Evolutionary conservation across 2,797 vertebrate genomes (phyloP), one percentile per base, ranked within the genome.

Genomic region (Argya squamiceps): DNA sequence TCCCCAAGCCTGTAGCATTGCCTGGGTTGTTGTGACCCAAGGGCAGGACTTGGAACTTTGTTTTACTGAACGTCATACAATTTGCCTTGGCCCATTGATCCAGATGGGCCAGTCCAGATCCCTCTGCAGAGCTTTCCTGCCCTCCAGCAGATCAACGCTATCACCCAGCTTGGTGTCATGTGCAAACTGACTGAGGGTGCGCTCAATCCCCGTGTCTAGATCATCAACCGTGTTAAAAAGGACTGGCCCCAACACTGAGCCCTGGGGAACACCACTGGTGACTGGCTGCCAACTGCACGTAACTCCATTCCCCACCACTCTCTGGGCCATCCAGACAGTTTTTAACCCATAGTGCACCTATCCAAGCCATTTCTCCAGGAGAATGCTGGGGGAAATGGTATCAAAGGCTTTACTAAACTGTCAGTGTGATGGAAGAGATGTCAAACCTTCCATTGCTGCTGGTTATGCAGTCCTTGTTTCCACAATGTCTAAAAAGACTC

Each of bases 31-130:
- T 79, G 63, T 58, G 53, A 43, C 34, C 52, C 8, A 67, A 52
- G 39, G 22, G 52, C 37, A 84, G 34, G 53, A 70, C 34, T 12
- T 0, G 0, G 15, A 15, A 23, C n/a, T 75, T 15, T 12, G 24
- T 30, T 24, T 60, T 37, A 21, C 29, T 74, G 41, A 83, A 55
- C 5, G 8, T 89, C 17, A 8, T 10, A 4, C 7, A 13, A 0
- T 0, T 60, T 12, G 15, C 43, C 34, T 65, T 3, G 0, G 24
- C 27, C 29, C n/a, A 74, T 55, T 0, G 0, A 34, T 55, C 26
- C 56, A 36, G n/a, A n/a, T n/a, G n/a, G n/a, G n/a, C 17, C 50
- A 36, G 26, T 59, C 36, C 81, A 64, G 29, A 18, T 60, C 22
- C 26, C 26, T 23, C 36, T 46, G 50, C 3, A 69, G n/a, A 50